Percentiles rank a stretch among this genome's conserved stretches.
Conservation (phyloP, 2,113 vertebrate genomes). For the Gracilinanus agilis region DNA sequence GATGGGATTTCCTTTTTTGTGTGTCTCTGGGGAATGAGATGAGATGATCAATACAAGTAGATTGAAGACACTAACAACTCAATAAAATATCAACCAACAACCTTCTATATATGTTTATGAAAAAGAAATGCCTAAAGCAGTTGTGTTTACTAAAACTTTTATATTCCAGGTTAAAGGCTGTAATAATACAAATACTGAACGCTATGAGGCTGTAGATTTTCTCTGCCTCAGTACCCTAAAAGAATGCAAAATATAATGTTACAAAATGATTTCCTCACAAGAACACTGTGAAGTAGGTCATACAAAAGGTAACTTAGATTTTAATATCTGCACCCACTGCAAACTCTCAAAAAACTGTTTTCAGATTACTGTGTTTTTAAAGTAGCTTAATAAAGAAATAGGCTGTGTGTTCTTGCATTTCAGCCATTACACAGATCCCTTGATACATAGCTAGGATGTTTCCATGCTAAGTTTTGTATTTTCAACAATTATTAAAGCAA, state of each 20-base stretch:
- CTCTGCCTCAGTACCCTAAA: neutral
- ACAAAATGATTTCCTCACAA: neutral
- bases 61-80: neutral
- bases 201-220: neutral
- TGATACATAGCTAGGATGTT: neutral
- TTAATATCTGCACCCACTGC: neutral
- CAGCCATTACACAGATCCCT: neutral
- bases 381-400: neutral
- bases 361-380: neutral
- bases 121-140: neutral
- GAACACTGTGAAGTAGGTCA: neutral
- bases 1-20: constrained; percentile 11
- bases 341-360: neutral
- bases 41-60: constrained; percentile 33
- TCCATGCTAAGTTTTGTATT: neutral
- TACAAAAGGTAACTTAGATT: neutral
- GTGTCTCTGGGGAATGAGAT: constrained; percentile 2
- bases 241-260: neutral
- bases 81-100: neutral
- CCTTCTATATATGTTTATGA: neutral
- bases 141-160: neutral
- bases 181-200: neutral
- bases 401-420: neutral
- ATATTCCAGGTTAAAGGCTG: neutral
- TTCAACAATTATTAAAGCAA: neutral